Evolutionary conservation across 2,797 vertebrate genomes (phyloP), one percentile per base, ranked within the genome.

Genomic region (Calcarius lapponicus): DNA sequence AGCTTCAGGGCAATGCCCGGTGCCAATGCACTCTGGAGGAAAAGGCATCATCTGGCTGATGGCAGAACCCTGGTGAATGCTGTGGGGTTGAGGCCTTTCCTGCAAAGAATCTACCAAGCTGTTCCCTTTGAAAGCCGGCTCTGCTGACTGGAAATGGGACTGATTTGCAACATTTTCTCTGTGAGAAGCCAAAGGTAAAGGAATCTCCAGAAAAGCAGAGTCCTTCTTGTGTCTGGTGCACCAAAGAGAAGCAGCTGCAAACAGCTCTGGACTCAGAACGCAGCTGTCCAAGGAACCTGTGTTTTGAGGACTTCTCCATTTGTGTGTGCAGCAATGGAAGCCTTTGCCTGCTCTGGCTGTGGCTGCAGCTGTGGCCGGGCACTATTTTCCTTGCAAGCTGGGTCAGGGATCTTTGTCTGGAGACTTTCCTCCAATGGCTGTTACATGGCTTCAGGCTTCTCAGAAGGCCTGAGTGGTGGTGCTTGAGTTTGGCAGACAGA

Each of bases 211-310:
- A 17, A 20, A 31, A 31, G 13, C 1, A 8, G 61, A 36, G 61
- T 31, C 13, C 26, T 43, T 20, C 8, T 17, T 6, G n/a, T 20
- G 40, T 17, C 28, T 19, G 32, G 12, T 12, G 32, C 25, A 15
- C 4, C 0, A 0, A 18, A 53, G 38, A 64, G 19, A 29, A 64
- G 60, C 60, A 29, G 25, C 38, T 45, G 50, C 38, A 2, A 2
- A 5, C 13, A n/a, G n/a, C 50, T 54, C 32, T 45, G 40, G 21
- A 56, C 1, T 6, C 22, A 10, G 28, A 45, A 26, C 0, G 5
- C 32, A 31, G 32, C 50, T 31, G 32, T 31, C 12, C 15, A 14
- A 16, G 26, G 21, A 54, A 19, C 3, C 50, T 36, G 7, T 78
- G 32, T 18, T 53, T 64, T 5, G 75, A 53, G 32, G 5, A 9